Base-by-base conservation (phyloP, 1,140 invertebrate genomes). In the Drosophila grimshawi region DNA sequence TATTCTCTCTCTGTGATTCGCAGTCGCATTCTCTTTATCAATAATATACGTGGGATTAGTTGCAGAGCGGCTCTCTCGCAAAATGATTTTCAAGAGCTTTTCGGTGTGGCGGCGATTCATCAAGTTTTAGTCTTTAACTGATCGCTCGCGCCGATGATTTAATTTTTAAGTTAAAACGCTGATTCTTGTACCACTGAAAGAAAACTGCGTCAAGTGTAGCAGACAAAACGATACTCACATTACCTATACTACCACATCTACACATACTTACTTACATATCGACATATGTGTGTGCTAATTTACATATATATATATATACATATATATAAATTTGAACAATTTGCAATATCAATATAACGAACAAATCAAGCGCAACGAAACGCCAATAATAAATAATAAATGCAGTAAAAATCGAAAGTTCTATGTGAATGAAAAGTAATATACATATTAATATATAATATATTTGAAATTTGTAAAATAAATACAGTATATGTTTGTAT, bases 71-170 rank as follows among this genome's bases (percentile, higher is more conserved):
- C 43, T 41, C 45, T 74, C 57, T 45, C 30, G 19, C 19, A 19
- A 19, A 65, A 46, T 10, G 37, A 45, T 43, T 55, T 56, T 61
- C 29, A 39, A 43, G 64, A 85, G 81, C 81, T 82, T 86, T 83
- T 62, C 57, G 35, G 48, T 51, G 55, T 56, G 33, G 60, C 60
- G 56, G 74, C 86, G 85, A 89, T 89, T 85, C 78, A 79, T 89
- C 74, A 89, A 69, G 70, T 78, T 73, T 81, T 85, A 89, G 85
- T 89, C 85, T 89, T 89, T 64, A 89, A 89, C 85, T 85, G 85
- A 89, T 90, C 85, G 85, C 85, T 81, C 85, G 86, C 78, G 85
- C 75, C 86, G 85, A 89, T 90, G 85, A 89, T 89, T 89, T 89
- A 89, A 89, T 89, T 90, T 88, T 85, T 89, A 89, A 89, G 85